phyloP scores from a whole-genome alignment of 2,888 invertebrate genomes.

The Operophtera brumata region DNA sequence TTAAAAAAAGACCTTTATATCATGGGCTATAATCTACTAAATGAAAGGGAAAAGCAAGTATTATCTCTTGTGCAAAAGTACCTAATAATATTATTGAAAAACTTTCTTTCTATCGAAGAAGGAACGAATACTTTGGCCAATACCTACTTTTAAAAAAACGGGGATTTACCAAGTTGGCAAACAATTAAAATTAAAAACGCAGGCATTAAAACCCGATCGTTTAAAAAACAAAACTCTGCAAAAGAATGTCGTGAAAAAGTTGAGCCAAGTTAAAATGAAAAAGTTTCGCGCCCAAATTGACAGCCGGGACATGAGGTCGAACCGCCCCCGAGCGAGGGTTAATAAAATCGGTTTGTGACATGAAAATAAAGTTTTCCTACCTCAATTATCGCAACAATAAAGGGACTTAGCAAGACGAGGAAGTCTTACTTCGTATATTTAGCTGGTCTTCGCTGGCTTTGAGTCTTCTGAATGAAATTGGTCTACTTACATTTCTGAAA shows the following conservation, averaged over 20 bases:
- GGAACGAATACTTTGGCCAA: not conserved
- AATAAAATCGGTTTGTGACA: slow-evolving; percentile 59
- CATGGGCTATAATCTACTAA: too few relatives aligned
- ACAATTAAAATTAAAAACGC: slow-evolving; percentile 6
- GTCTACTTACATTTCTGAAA: too few relatives aligned
- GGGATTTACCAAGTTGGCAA: not conserved
- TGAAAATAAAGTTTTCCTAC: slow-evolving; percentile 49
- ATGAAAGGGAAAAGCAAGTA: too few relatives aligned
- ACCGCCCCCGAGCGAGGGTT: slow-evolving; percentile 43
- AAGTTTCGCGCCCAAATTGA: slow-evolving; percentile 74
- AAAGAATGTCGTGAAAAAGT: slow-evolving; percentile 64
- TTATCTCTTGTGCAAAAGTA: too few relatives aligned
- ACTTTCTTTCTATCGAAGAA: too few relatives aligned
- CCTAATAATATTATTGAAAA: too few relatives aligned
- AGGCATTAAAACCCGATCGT: slow-evolving; percentile 40
- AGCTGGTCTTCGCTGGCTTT: not conserved
- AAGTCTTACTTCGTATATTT: not conserved
- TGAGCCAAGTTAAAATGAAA: slow-evolving; percentile 72
- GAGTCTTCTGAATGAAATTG: not conserved
- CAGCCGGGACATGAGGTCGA: slow-evolving; percentile 57
- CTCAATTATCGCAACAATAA: slow-evolving; percentile 46
- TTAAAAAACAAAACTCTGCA: slow-evolving; percentile 56
- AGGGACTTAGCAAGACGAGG: slow-evolving; percentile 22
- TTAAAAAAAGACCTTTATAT: too few relatives aligned
- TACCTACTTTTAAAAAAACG: not conserved